Evolutionary conservation across 2,888 invertebrate species (phyloP).

Genomic region (Clitarchus hookeri): DNA sequence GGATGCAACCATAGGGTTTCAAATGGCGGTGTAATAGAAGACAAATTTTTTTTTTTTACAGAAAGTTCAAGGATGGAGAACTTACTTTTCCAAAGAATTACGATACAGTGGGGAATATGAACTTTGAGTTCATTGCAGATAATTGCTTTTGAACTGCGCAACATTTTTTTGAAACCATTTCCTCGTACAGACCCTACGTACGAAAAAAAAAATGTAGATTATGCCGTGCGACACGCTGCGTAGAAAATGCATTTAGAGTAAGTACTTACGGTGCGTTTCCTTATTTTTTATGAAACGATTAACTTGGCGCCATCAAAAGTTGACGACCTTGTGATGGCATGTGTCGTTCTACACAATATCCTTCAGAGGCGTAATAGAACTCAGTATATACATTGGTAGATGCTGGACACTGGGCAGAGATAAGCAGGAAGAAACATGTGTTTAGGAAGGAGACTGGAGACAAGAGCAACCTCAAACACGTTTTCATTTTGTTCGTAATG

Average conservation of each 20-base stretch:
- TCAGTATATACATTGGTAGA: not conserved
- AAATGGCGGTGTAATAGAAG: not conserved
- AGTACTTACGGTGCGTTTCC: not conserved
- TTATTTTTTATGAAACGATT: constrained; percentile 10
- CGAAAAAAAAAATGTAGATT: constrained; percentile 3
- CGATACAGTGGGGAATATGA: no score
- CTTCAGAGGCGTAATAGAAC: not conserved
- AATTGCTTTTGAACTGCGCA: not conserved
- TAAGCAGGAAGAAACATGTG: not conserved
- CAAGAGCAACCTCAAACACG: not conserved
- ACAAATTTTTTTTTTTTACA: not conserved
- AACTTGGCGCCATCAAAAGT: constrained; percentile 19
- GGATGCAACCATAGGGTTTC: not conserved
- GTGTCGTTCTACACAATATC: constrained; percentile 18
- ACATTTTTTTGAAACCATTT: no score
- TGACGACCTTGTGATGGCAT: not conserved
- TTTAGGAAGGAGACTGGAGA: not conserved
- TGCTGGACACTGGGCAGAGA: constrained; percentile 24
- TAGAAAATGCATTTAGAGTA: constrained; percentile 4
- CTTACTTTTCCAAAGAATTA: no score
- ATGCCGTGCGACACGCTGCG: not conserved
- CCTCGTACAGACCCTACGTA: not conserved
- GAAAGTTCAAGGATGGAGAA: no score
- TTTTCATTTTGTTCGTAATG: not conserved
- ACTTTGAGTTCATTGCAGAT: not conserved